These are phyloP conservation scores for Caenorhabditis sinica DNA, from an alignment of 2,888 invertebrate species.

Conservation along the genomic window DNA sequence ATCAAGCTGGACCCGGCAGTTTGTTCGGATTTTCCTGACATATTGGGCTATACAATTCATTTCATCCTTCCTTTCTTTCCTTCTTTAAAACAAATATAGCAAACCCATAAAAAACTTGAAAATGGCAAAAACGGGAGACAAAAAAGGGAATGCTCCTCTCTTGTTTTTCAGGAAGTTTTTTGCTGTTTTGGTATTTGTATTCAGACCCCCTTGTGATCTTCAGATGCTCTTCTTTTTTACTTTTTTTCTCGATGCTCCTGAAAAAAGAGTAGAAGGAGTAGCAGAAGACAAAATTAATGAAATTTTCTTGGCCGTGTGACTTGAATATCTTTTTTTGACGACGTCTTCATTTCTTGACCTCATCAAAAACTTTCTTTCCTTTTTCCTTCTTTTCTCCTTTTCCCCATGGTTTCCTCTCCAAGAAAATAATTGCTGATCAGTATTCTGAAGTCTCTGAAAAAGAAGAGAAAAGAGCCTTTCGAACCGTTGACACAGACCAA, in stretches of 20 bases:
- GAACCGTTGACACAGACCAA: conserved; percentile 10
- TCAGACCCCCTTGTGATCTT: conserved; percentile 1
- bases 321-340: conserved; percentile 11
- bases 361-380: not conserved
- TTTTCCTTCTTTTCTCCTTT: conserved; percentile 13
- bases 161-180: conserved; percentile 24
- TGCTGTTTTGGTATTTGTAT: conserved; percentile 1
- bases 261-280: not conserved
- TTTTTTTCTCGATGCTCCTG: not conserved
- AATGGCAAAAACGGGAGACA: not conserved
- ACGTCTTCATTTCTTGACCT: conserved; percentile 20
- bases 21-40: not conserved
- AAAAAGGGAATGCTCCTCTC: conserved; percentile 5
- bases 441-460: not conserved
- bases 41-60: not conserved
- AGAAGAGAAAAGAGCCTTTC: too few relatives aligned
- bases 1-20: too few relatives aligned
- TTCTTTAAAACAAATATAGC: conserved; percentile 7
- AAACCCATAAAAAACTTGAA: conserved; percentile 22
- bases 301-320: conserved; percentile 27
- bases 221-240: conserved; percentile 1
- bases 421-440: not conserved
- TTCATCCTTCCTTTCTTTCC: not conserved
- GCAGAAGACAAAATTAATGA: conserved; percentile 23
- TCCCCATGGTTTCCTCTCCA: not conserved